Percentiles rank a stretch among this genome's conserved stretches.
phyloP scores from a whole-genome alignment of 2,113 vertebrate genomes.

The Centropristis striata region DNA sequence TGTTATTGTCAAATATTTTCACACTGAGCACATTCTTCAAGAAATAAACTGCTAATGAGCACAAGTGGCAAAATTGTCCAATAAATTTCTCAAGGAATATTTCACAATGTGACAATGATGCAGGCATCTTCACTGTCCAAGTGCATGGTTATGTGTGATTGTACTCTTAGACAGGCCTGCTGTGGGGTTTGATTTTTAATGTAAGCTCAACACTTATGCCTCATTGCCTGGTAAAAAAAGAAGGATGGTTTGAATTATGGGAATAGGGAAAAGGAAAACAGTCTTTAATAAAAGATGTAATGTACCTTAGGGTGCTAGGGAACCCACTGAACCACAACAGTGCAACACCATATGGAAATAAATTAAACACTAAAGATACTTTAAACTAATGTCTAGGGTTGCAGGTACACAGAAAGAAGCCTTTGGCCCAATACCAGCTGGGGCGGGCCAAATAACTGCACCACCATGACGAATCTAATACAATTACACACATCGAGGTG shows the following conservation, averaged over 20 bases:
- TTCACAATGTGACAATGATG: conserved; percentile 10
- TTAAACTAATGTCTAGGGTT: conserved; percentile 54
- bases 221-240: conserved; percentile 26
- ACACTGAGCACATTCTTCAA: conserved; percentile 25
- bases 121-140: not conserved
- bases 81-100: not conserved
- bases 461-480: conserved; percentile 79
- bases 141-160: not conserved
- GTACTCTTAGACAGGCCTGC: conserved; percentile 7
- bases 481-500: conserved; percentile 81
- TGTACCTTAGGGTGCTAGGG: conserved; percentile 17
- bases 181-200: conserved; percentile 38
- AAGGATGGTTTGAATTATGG: not conserved
- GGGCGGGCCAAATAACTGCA: conserved; percentile 49
- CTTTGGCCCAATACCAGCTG: conserved; percentile 55
- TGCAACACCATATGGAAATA: conserved; percentile 49
- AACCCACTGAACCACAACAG: conserved; percentile 39
- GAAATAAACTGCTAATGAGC: conserved; percentile 43
- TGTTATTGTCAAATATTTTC: conserved; percentile 36
- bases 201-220: conserved; percentile 16
- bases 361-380: conserved; percentile 50
- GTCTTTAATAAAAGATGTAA: conserved; percentile 47
- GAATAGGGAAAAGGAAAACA: conserved; percentile 23
- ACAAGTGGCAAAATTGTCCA: conserved; percentile 28
- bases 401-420: conserved; percentile 46